These are phyloP conservation scores for Phenganax subtilis DNA, from an alignment of 92 coral and sea anemone species.

Conservation along the genomic window DNA sequence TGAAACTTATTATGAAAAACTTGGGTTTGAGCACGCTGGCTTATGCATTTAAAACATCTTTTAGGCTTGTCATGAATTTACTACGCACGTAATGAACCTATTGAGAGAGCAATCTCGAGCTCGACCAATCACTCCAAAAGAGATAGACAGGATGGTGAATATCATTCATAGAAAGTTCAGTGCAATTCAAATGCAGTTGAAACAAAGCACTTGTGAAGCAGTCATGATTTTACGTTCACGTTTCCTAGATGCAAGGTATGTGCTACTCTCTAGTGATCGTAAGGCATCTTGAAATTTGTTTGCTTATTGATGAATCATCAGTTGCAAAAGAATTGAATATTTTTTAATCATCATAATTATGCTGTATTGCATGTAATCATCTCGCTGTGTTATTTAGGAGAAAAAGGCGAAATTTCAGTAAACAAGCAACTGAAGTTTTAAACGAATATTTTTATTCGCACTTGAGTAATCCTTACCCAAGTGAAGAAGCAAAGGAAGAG, in stretches of 20 bases:
- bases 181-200: conserved; percentile 99
- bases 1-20: background rate
- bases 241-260: conserved; percentile 94
- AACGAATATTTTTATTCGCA: conserved; percentile 98
- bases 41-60: background rate
- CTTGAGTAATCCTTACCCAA: conserved; percentile 96
- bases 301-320: too few relatives aligned
- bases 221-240: conserved; percentile 97
- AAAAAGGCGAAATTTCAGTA: conserved; percentile 91
- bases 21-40: background rate
- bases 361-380: background rate
- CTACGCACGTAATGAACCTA: conserved; percentile 97
- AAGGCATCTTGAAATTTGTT: too few relatives aligned
- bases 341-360: background rate
- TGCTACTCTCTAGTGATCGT: too few relatives aligned
- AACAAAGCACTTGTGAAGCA: conserved; percentile 99
- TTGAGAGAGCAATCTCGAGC: conserved; percentile 95
- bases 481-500: conserved; percentile 97
- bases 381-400: conserved; percentile 53
- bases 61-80: conserved; percentile 97
- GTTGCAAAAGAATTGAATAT: background rate
- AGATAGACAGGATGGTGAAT: conserved; percentile 93
- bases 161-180: conserved; percentile 98
- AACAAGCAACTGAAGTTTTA: conserved; percentile 95
- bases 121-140: conserved; percentile 95